Conservation (phyloP, 2,113 vertebrate species). For the Scomber colias region DNA sequence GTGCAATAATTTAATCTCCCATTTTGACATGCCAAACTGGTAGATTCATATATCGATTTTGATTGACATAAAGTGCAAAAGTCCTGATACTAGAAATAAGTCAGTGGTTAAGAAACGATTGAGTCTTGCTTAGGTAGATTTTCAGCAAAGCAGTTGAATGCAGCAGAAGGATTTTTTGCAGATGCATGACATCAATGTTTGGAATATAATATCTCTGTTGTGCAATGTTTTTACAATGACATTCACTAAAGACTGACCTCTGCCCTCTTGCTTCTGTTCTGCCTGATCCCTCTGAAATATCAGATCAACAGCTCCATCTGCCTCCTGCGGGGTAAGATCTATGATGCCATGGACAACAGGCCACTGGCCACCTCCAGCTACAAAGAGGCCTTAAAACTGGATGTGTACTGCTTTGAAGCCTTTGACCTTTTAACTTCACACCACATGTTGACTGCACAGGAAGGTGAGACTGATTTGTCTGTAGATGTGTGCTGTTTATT, state of each 20-base stretch:
- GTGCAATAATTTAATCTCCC: no score
- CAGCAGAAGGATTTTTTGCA: no score
- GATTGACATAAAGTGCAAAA: no score
- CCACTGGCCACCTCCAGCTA: constrained; percentile 96
- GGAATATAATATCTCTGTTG: not conserved
- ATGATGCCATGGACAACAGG: constrained; percentile 97
- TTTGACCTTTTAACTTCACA: constrained; percentile 99
- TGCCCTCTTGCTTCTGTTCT: not conserved
- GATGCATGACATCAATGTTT: not conserved
- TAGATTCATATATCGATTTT: no score
- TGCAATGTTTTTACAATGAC: not conserved
- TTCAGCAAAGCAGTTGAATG: not conserved
- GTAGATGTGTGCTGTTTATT: not conserved
- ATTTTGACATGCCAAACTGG: no score
- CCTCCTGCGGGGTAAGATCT: constrained; percentile 97
- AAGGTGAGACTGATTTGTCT: constrained; percentile 86
- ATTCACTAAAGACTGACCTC: constrained; percentile 1
- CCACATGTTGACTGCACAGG: constrained; percentile 98
- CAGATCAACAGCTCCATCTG: constrained; percentile 98
- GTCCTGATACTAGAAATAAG: no score
- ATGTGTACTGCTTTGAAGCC: constrained; percentile 99
- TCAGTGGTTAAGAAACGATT: no score
- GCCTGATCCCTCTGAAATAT: constrained; percentile 49
- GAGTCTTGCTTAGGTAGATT: not conserved
- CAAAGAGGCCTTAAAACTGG: constrained; percentile 98